A percentile compares a stretch with the other conserved stretches of the same genome.
phyloP scores from a whole-genome alignment of 2,888 invertebrate species.

The Microctonus aethiopoides region DNA sequence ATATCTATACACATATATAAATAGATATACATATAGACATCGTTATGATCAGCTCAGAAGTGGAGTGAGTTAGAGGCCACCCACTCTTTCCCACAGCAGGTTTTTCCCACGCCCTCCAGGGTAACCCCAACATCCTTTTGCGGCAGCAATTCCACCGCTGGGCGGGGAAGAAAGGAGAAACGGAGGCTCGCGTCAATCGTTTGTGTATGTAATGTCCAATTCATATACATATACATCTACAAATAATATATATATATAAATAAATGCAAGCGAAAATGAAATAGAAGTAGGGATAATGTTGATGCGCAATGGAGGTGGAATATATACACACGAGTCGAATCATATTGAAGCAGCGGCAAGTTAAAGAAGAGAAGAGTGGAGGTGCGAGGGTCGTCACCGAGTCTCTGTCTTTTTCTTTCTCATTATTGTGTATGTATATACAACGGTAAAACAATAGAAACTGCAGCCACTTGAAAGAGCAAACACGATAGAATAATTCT shows the following conservation, averaged over 20 bases:
- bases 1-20: neutral
- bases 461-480: constrained; percentile 57
- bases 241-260: constrained; percentile 14
- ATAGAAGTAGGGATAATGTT: neutral
- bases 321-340: neutral
- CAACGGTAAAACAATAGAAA: constrained; percentile 65
- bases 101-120: constrained; percentile 83
- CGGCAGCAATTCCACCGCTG: constrained; percentile 64
- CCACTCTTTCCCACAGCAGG: constrained; percentile 86
- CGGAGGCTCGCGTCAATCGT: constrained; percentile 23
- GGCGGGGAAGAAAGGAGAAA: constrained; percentile 42
- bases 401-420: constrained; percentile 20
- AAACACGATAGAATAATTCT: constrained; percentile 55
- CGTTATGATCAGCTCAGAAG: constrained; percentile 23
- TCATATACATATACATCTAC: too few species aligned
- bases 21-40: constrained; percentile 13
- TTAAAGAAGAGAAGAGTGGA: constrained; percentile 39
- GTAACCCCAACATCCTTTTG: constrained; percentile 81
- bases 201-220: neutral
- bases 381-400: constrained; percentile 57
- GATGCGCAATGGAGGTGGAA: neutral
- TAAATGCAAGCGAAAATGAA: constrained; percentile 5
- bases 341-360: constrained; percentile 28
- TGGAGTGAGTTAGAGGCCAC: constrained; percentile 74
- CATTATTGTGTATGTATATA: constrained; percentile 58